Conservation (phyloP, 2,797 vertebrate genomes). For the Anguilla megastoma region DNA sequence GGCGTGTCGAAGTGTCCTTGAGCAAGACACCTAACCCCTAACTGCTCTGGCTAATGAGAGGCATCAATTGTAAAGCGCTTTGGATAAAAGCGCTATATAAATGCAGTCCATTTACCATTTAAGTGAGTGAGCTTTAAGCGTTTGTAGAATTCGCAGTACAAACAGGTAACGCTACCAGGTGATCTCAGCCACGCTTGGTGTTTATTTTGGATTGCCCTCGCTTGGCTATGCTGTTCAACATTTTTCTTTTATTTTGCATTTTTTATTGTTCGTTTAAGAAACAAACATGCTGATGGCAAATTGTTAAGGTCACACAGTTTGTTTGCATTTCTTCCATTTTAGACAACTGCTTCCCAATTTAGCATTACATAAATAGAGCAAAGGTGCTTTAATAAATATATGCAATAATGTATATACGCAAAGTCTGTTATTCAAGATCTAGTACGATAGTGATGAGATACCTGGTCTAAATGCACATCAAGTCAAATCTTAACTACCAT, state of each 20-base stretch:
- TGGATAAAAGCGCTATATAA: too few species aligned
- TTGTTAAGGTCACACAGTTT: not conserved
- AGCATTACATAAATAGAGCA: not conserved
- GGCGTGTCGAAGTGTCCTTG: too few species aligned
- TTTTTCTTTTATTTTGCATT: not conserved
- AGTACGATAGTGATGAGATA: too few species aligned
- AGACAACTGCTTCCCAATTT: not conserved
- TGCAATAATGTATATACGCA: too few species aligned
- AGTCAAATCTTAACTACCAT: too few species aligned
- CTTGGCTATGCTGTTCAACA: not conserved
- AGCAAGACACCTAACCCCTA: too few species aligned
- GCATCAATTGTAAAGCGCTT: too few species aligned
- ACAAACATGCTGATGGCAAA: not conserved
- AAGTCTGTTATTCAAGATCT: too few species aligned
- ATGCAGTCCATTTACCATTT: too few species aligned
- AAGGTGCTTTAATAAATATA: not conserved
- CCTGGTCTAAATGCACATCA: too few species aligned
- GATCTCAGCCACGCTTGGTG: not conserved
- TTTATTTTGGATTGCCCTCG: not conserved
- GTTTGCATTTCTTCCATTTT: not conserved
- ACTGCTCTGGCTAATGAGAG: too few species aligned
- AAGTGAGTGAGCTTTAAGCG: not conserved
- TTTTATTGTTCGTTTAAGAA: not conserved
- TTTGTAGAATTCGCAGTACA: not conserved
- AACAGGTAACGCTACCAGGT: not conserved